phyloP scores from a whole-genome alignment of 2,888 invertebrate species.

The Odontocerum albicorne region DNA sequence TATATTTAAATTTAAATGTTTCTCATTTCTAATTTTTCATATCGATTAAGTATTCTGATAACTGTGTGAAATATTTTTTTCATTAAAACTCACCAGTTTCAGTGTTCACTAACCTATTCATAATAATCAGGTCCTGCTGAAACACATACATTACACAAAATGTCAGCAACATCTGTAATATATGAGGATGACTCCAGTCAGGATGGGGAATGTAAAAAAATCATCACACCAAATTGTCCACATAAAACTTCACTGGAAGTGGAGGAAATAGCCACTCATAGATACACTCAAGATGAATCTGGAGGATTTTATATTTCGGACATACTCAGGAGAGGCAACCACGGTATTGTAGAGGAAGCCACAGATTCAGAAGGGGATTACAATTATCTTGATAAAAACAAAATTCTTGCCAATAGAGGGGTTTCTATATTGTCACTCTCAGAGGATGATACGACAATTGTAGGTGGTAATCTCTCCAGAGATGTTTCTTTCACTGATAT shows the following conservation, averaged over 20 bases:
- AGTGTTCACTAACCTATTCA: slow-evolving; percentile 31
- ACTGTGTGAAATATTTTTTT: slow-evolving; percentile 27
- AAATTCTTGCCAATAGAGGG: slow-evolving; percentile 51
- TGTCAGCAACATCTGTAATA: slow-evolving; percentile 61
- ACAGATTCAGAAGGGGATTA: slow-evolving; percentile 49
- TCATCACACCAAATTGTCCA: slow-evolving; percentile 53
- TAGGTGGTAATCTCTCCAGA: slow-evolving; percentile 56
- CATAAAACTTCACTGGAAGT: slow-evolving; percentile 59
- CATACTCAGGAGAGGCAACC: slow-evolving; percentile 50
- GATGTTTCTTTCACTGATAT: slow-evolving; percentile 63
- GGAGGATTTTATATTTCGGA: slow-evolving; percentile 53
- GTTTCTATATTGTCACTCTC: slow-evolving; percentile 69
- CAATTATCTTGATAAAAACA: slow-evolving; percentile 41
- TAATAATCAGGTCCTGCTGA: slow-evolving; percentile 61
- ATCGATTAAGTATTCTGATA: slow-evolving; percentile 16
- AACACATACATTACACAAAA: slow-evolving; percentile 67
- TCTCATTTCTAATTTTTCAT: slow-evolving; percentile 13
- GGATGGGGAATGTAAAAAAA: slow-evolving; percentile 41
- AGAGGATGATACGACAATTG: slow-evolving; percentile 63
- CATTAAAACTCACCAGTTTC: slow-evolving; percentile 16
- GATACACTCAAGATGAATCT: slow-evolving; percentile 59
- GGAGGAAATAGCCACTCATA: slow-evolving; percentile 63
- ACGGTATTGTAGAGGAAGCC: slow-evolving; percentile 57
- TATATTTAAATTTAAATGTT: slow-evolving; percentile 4
- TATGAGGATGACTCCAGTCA: slow-evolving; percentile 52